Base-by-base conservation (phyloP, 2,888 invertebrate species). In the Coenonympha glycerion region DNA sequence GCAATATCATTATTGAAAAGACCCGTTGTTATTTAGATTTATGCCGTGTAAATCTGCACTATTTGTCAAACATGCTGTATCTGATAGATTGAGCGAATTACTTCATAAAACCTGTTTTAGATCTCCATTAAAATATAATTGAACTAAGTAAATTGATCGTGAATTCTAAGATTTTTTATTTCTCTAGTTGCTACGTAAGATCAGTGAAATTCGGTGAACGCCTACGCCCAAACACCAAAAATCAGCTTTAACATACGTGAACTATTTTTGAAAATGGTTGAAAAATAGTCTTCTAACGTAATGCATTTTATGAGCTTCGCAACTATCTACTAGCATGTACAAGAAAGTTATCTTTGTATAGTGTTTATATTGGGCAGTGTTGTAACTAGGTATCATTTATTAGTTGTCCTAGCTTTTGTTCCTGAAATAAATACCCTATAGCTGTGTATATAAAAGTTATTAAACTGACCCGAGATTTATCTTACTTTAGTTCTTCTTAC, bases 171-270 rank as follows among this genome's bases (percentile, higher is more conserved):
- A 52, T 31, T 47, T 30, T 73, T 68, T 72, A 74, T 77, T 72
- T 73, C 70, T 73, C 70, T 71, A 58, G 74, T 78, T 71, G 73
- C 76, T 76, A 75, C 71, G 73, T 73, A 72, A 72, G 70, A 72
- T 64, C 56, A 53, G 58, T 60, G 60, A 18, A 51, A 56, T 53
- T 53, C 47, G 36, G 50, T 48, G 42, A 28, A 46, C 73, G 67
- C 79, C 75, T 71, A 79, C 79, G 74, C 73, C 48, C 66, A 66
- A 68, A 67, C 62, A 66, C 68, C 69, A 71, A 73, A n/a, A 74
- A 61, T 65, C 62, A 67, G 60, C 59, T 52, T 65, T 68, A 52
- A 48, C 34, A 49, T 52, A n/a, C n/a, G 51, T 53, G 37, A 54
- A 54, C 45, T 52, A 51, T 42, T 47, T 55, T 52, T 46, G 34